Conservation (phyloP, 2,113 vertebrate species). For the Phaetusa simplex region DNA sequence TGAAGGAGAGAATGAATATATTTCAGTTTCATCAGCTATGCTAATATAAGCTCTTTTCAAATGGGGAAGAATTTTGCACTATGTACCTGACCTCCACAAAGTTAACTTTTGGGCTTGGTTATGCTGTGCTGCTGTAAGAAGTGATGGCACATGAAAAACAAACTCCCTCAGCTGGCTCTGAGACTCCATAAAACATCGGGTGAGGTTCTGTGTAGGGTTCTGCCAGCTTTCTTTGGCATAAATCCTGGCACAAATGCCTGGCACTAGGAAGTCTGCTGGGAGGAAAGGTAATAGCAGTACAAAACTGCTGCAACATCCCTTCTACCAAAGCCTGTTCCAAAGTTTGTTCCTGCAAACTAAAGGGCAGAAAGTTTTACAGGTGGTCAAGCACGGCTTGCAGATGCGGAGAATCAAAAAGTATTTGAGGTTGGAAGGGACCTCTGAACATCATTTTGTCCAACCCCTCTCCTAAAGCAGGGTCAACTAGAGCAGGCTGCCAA, state of each 20-base stretch:
- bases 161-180: neutral
- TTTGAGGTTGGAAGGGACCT: neutral
- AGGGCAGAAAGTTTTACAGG: neutral
- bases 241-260: neutral
- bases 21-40: neutral
- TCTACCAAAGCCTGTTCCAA: neutral
- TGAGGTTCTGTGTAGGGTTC: neutral
- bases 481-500: neutral
- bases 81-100: neutral
- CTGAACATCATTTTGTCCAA: neutral
- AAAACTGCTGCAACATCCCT: neutral
- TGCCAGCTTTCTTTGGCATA: conserved; percentile 30
- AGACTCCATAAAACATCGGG: neutral
- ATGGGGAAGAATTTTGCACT: neutral
- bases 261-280: neutral
- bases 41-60: neutral
- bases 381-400: neutral
- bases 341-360: neutral
- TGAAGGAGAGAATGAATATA: neutral
- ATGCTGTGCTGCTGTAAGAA: neutral
- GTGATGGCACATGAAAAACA: neutral
- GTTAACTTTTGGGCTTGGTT: neutral
- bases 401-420: neutral
- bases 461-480: neutral
- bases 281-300: neutral